These are phyloP conservation scores for Anarrhichthys ocellatus DNA, from an alignment of 2,113 vertebrate genomes.

Conservation along the genomic window DNA sequence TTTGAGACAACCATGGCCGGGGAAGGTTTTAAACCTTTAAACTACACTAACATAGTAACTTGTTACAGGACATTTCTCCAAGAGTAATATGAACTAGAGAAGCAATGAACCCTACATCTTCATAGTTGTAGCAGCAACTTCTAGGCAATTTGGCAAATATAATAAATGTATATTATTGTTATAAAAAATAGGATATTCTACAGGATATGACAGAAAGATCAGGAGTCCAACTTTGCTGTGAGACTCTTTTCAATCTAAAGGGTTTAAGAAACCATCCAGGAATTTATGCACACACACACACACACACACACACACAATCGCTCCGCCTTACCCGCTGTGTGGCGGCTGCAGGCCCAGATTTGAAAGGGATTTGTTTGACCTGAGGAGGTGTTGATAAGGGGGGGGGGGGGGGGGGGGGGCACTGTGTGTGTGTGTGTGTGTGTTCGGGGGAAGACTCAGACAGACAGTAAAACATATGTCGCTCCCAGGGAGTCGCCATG, in stretches of 20 bases:
- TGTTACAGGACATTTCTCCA: too few relatives aligned
- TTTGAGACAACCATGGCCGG: background rate
- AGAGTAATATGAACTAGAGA: too few relatives aligned
- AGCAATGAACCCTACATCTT: background rate
- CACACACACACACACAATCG: conserved; percentile 30
- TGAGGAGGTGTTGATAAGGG: conserved; percentile 54
- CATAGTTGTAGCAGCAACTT: too few relatives aligned
- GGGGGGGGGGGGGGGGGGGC: conserved; percentile 27
- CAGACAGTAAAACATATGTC: conserved; percentile 88
- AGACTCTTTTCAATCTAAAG: conserved; percentile 4
- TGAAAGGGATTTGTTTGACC: conserved; percentile 82
- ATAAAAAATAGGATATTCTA: background rate
- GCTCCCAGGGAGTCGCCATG: conserved; percentile 73
- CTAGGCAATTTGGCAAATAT: background rate
- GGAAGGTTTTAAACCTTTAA: too few relatives aligned
- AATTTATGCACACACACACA: conserved; percentile 17
- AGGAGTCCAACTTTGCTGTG: too few relatives aligned
- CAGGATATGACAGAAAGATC: background rate
- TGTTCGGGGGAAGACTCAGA: conserved; percentile 47
- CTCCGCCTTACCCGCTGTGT: conserved; percentile 67
- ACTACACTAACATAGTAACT: too few relatives aligned
- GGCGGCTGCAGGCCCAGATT: conserved; percentile 79
- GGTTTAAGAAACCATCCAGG: conserved; percentile 26
- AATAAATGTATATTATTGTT: background rate
- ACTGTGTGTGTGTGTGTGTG: conserved; percentile 32